These are phyloP conservation scores for Pseudomyrmex cubaensis DNA, from an alignment of 1,140 invertebrate genomes.

Conservation along the genomic window DNA sequence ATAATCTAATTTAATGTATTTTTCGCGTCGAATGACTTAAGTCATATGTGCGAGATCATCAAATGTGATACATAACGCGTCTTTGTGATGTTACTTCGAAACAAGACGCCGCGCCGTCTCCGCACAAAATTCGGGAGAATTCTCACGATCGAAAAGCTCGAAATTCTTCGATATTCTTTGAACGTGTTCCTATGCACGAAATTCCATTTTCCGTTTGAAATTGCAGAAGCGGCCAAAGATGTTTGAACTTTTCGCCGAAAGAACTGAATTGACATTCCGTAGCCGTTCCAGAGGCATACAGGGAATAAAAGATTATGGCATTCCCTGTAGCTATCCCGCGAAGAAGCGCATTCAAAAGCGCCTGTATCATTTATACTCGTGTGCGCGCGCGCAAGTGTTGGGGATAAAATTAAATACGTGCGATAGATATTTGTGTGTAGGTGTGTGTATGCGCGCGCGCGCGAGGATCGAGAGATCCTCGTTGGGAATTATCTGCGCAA, in stretches of 20 bases:
- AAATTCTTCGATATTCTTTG: constrained; percentile 34
- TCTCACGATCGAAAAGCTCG: not conserved
- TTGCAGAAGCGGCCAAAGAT: constrained; percentile 37
- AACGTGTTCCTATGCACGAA: constrained; percentile 16
- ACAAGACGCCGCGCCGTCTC: not conserved
- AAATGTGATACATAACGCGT: too few relatives aligned
- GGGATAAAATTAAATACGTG: not conserved
- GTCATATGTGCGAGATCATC: too few relatives aligned
- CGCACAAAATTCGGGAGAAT: not conserved
- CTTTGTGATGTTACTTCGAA: too few relatives aligned
- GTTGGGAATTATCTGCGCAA: too few relatives aligned
- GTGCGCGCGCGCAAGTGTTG: not conserved
- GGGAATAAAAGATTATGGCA: constrained; percentile 46
- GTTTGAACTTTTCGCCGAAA: constrained; percentile 48
- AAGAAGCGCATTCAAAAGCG: not conserved
- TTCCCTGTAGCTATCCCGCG: not conserved
- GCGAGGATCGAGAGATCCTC: not conserved
- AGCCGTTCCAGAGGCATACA: constrained; percentile 34
- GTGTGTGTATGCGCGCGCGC: too few relatives aligned
- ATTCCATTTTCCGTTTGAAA: constrained; percentile 51
- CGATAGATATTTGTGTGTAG: not conserved
- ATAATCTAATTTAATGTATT: too few relatives aligned
- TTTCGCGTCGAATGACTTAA: too few relatives aligned
- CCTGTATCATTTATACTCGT: not conserved
- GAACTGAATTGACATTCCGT: constrained; percentile 53